Conservation (phyloP, 1,140 invertebrate species). For the Drosophila mojavensis region DNA sequence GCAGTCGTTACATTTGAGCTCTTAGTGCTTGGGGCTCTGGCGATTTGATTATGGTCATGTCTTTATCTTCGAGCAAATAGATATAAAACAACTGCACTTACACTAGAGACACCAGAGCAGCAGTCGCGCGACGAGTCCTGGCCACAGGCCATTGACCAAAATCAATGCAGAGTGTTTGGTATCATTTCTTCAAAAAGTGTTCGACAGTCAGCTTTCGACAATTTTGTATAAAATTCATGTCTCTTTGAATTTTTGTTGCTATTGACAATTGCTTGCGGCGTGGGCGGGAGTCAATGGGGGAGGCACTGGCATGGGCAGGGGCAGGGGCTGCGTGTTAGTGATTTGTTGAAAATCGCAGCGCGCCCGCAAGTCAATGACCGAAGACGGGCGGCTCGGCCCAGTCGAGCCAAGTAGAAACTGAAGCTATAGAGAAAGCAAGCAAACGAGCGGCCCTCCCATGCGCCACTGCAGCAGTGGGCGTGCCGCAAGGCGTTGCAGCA, state of each 20-base stretch:
- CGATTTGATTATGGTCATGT: conserved; percentile 48
- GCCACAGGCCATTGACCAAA: conserved; percentile 75
- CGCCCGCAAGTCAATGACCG: conserved; percentile 70
- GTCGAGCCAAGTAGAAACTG: conserved; percentile 15
- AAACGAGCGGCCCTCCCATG: conserved; percentile 19
- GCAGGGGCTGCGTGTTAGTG: conserved; percentile 11
- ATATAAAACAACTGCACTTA: neutral
- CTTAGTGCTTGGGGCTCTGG: neutral
- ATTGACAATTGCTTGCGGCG: conserved; percentile 66
- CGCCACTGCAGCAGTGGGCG: conserved; percentile 38
- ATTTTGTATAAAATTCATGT: conserved; percentile 49
- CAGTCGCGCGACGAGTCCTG: neutral
- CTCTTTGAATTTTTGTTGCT: conserved; percentile 71
- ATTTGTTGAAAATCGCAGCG: conserved; percentile 68
- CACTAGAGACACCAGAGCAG: conserved; percentile 6
- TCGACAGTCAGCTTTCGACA: conserved; percentile 5
- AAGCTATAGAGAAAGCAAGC: conserved; percentile 4
- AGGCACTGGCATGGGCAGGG: neutral
- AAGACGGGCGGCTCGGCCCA: conserved; percentile 3
- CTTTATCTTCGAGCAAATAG: neutral
- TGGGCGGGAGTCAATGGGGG: neutral
- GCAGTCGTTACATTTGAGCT: conserved; percentile 42
- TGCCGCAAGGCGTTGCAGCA: conserved; percentile 38
- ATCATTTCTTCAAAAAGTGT: conserved; percentile 4
- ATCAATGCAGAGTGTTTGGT: conserved; percentile 60